Evolutionary conservation across 1,140 invertebrate genomes (phyloP), one percentile per base, ranked within the genome.

Genomic region (Drosophila elegans): DNA sequence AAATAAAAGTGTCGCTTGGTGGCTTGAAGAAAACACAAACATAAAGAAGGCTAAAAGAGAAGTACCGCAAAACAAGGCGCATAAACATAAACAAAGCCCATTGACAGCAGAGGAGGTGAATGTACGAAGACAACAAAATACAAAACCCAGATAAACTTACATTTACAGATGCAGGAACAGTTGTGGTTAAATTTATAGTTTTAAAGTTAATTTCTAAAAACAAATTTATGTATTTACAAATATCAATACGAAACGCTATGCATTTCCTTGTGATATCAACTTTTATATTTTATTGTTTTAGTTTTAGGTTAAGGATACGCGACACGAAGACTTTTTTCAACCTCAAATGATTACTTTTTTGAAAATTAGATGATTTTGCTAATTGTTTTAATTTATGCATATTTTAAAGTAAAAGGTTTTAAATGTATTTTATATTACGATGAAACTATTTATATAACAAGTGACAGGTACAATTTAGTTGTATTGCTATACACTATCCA

Each of bases 1-100:
- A 71, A 74, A 75, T 42, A 80, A 83, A 77, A 88, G 64, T 88
- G 83, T 86, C 75, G 62, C 71, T 78, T 64, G 57, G 52, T 44
- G 75, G 32, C 34, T 56, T 49, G 44, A 36, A 67, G 38, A 48
- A 48, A 53, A 53, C 32, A 63, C 36, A 49, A 74, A 77, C 38
- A 64, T 45, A 63, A 27, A 69, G 21, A 67, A 53, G 61, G 38
- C 62, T 42, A 45, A 61, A 64, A 59, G 38, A 73, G 69, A 89
- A 80, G 72, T 83, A 89, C 84, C 76, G 83, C 67, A 85, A 84
- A 48, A 68, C 53, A 74, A 48, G 42, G 49, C 27, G 27, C 49
- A 38, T 32, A 66, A 62, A 51, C 57, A 34, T 56, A 61, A 60
- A 42, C 52, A 63, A 68, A 51, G 72, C 41, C 84, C 60, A 82